Evolutionary conservation across 2,888 invertebrate species (phyloP).

Genomic region (Catocala nupta): DNA sequence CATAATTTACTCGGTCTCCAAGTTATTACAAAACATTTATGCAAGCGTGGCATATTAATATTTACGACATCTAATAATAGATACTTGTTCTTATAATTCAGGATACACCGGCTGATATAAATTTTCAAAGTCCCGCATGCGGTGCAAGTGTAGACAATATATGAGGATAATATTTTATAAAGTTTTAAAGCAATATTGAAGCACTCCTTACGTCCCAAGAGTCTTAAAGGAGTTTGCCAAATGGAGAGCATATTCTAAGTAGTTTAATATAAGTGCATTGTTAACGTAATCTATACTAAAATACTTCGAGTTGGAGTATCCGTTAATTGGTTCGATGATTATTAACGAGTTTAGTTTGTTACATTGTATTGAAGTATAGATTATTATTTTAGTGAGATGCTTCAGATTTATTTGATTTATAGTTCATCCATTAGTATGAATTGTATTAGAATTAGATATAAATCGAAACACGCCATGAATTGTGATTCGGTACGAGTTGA

Average conservation of each 20-base stretch:
- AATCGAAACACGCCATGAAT: too few relatives aligned
- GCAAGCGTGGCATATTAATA: constrained; percentile 38
- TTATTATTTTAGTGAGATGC: too few relatives aligned
- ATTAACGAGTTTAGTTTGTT: constrained; percentile 17
- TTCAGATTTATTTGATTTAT: too few relatives aligned
- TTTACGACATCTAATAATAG: constrained; percentile 52
- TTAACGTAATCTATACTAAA: constrained; percentile 33
- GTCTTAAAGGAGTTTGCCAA: constrained; percentile 56
- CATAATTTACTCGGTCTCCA: constrained; percentile 17
- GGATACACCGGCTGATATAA: constrained; percentile 60
- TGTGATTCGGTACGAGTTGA: too few relatives aligned
- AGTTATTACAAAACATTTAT: constrained; percentile 13
- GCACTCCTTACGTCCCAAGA: constrained; percentile 59
- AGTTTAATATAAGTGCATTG: constrained; percentile 55
- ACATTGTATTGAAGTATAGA: too few relatives aligned
- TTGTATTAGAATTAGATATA: too few relatives aligned
- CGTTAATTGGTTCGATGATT: constrained; percentile 51
- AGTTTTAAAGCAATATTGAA: constrained; percentile 75
- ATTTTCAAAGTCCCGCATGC: constrained; percentile 60
- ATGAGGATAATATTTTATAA: constrained; percentile 76
- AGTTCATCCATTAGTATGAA: too few relatives aligned
- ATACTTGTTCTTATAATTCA: constrained; percentile 54
- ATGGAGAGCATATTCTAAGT: constrained; percentile 52
- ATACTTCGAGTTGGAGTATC: constrained; percentile 28
- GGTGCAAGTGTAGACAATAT: constrained; percentile 74